Evolutionary conservation across 2,797 vertebrate species (phyloP), one percentile per base, ranked within the genome.

Genomic region (Siniperca obscura): DNA sequence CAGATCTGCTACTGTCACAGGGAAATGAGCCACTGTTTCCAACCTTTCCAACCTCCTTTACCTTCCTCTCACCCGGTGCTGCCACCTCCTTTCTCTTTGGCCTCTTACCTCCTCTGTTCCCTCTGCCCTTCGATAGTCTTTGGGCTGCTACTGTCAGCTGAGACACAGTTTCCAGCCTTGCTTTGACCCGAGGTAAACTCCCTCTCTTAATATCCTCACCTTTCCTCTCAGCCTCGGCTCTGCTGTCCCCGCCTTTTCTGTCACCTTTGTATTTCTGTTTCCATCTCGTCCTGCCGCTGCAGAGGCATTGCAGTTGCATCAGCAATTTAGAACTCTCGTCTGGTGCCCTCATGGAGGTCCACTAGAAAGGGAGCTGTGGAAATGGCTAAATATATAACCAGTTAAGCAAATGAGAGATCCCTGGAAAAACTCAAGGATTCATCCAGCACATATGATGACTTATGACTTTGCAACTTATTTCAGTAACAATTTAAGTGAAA

Each of bases 1-100:
- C 73, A 46, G 62, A 80, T 87, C 68, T 75, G 82, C 82, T 86
- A 76, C 87, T 77, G 86, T 89, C 72, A n/a, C 34, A n/a, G 78
- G 42, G 74, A 87, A 81, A 70, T 89, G 89, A 91, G 76, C 77
- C 79, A 34, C 72, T 80, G 66, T 93, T 93, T 92, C 91, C 91
- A 91, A 86, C 82, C 80, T 83, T 87, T 80, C 69, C 83, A 73
- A 12, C 76, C 72, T 59, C 62, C 74, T 76, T 84, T 79, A 85
- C 85, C 83, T 87, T 80, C 79, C 57, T 68, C n/a, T 89, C 74
- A 85, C 79, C 84, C 74, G 59, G 0, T 1, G 50, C 72, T 68
- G 66, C 62, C 86, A 40, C 76, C 85, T 69, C 42, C 56, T 80
- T 38, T 65, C 52, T 44, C 72, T 14, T 55, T 5, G 16, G 64